A percentile compares a stretch with the other conserved stretches of the same genome.
These are phyloP conservation scores for Cryptocheilus praepositus DNA, from an alignment of 2,888 invertebrate genomes.

Conservation along the genomic window DNA sequence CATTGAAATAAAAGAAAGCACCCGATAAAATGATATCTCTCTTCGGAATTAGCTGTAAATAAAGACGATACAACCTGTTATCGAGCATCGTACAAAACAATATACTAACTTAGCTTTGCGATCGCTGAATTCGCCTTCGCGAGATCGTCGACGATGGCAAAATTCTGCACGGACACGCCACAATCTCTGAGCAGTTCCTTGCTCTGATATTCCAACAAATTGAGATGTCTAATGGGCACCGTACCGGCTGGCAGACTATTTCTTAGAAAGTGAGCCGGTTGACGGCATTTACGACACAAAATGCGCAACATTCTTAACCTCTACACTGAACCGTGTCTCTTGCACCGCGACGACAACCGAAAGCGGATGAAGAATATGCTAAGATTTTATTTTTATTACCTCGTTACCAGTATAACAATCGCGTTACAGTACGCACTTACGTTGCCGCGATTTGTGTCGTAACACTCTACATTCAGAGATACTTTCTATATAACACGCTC, in stretches of 20 bases:
- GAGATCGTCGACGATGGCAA: constrained; percentile 86
- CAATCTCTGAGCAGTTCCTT: constrained; percentile 92
- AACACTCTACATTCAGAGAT: too few species aligned
- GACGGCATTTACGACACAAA: constrained; percentile 53
- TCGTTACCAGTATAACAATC: too few species aligned
- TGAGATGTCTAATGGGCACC: constrained; percentile 80
- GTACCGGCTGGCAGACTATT: constrained; percentile 51
- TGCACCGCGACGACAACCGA: too few species aligned
- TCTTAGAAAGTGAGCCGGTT: constrained; percentile 47
- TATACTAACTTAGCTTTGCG: constrained; percentile 81
- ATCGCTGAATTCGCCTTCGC: constrained; percentile 78
- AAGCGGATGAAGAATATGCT: too few species aligned
- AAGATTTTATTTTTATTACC: too few species aligned
- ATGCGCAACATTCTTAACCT: constrained; percentile 67
- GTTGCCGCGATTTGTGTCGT: too few species aligned
- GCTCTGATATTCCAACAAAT: constrained; percentile 97
- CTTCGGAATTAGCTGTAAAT: neutral
- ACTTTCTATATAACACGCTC: too few species aligned
- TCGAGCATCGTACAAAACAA: neutral
- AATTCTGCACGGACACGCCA: constrained; percentile 92
- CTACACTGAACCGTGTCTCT: neutral
- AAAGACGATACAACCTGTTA: too few species aligned
- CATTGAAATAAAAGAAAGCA: too few species aligned
- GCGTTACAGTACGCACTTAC: too few species aligned
- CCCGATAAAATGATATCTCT: neutral